phyloP scores from a whole-genome alignment of 2,797 vertebrate genomes.

The Muscicapa comitata region DNA sequence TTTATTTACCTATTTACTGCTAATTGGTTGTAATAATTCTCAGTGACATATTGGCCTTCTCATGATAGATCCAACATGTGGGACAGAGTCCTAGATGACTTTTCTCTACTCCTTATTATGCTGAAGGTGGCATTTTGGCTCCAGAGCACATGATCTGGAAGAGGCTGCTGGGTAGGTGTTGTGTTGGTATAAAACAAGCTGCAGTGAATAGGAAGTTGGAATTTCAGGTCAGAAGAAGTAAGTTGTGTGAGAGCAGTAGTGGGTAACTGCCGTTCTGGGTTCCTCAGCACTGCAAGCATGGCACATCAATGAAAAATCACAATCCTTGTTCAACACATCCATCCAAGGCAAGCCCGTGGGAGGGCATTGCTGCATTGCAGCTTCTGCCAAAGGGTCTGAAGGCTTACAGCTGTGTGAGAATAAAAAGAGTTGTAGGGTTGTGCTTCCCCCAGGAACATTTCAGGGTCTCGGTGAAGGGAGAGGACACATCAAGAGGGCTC shows the following conservation, averaged over 20 bases:
- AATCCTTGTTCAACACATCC: neutral
- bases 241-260: neutral
- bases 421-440: neutral
- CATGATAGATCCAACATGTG: neutral
- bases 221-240: neutral
- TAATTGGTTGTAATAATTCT: neutral
- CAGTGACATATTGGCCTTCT: neutral
- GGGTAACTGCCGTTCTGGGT: neutral
- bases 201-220: neutral
- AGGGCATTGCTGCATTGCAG: neutral
- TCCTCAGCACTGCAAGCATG: neutral
- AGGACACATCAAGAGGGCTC: neutral
- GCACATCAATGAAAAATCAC: neutral
- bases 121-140: neutral
- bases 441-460: neutral
- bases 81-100: neutral
- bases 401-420: neutral
- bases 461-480: accelerated
- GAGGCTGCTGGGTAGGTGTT: neutral
- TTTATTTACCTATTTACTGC: neutral
- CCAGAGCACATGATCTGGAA: neutral
- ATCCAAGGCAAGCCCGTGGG: neutral
- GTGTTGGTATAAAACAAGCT: neutral
- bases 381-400: neutral
- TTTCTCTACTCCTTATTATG: neutral